phyloP scores from a whole-genome alignment of 92 coral and sea anemone species.

The Anthopleura xanthogrammica region DNA sequence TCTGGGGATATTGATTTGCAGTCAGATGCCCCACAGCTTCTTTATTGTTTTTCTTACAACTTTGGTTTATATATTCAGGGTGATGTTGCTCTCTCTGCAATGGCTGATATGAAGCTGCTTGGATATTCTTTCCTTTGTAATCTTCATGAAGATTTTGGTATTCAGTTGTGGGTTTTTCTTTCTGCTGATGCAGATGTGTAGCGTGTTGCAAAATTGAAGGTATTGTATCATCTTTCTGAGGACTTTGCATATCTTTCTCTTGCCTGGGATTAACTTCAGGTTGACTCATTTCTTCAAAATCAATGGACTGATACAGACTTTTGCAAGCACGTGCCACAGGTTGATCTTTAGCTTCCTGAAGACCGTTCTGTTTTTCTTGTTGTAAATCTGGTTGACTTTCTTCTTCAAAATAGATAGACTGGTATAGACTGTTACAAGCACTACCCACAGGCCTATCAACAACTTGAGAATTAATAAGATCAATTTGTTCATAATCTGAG shows the following conservation, averaged over 20 bases:
- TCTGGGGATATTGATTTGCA: neutral
- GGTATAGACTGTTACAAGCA: neutral
- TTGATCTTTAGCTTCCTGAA: neutral
- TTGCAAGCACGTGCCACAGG: neutral
- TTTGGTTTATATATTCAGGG: neutral
- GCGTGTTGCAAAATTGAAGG: neutral
- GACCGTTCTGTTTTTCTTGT: neutral
- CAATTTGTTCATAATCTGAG: conserved; percentile 4
- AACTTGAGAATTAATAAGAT: neutral
- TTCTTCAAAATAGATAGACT: neutral
- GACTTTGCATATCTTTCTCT: neutral
- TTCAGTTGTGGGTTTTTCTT: neutral
- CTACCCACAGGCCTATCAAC: neutral
- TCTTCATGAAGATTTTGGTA: neutral
- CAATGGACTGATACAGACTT: neutral
- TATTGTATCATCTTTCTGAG: neutral
- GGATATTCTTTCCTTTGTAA: neutral
- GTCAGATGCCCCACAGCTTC: neutral
- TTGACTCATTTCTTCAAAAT: neutral
- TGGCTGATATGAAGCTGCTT: neutral
- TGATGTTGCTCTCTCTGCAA: neutral
- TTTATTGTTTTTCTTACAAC: neutral
- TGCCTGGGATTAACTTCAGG: neutral
- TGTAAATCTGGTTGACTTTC: neutral
- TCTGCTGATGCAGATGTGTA: neutral